Evolutionary conservation across 2,888 invertebrate genomes (phyloP), one percentile per base, ranked within the genome.

Genomic region (Fragum sueziense): DNA sequence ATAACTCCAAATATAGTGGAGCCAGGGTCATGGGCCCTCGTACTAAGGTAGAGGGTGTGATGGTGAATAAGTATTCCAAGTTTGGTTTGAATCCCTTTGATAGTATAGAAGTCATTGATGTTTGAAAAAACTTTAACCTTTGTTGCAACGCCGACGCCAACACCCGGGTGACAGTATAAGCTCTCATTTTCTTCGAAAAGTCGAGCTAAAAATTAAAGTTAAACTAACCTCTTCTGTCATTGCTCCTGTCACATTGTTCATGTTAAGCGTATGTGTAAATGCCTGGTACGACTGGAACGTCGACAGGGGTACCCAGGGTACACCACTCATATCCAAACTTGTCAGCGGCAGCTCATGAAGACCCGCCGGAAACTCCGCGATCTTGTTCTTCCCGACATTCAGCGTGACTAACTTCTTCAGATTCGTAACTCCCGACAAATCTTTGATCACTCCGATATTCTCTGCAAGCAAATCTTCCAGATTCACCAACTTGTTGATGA

Each of bases 261-360:
- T 34, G 11, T 78, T 74, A 27, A 84, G 65, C 17, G 73, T 62
- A 31, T 80, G 76, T 51, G 68, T 77, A 41, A 84, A 84, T 11
- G 79, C 81, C 29, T 70, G 65, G 69, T 70, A 77, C 1, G 82
- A 82, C 71, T 76, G 77, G 41, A 72, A 82, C 2, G 72, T 77
- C 17, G 86, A 62, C 29, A 85, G 57, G 14, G 84, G 80, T 17
- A 90, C 82, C 87, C 91, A 88, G 7, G 89, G 88, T 2, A 91
- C 81, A 68, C 91, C 91, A 37, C 89, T 87, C 73, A 91, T 78
- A 62, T 89, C 82, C 29, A 91, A 80, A 3, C 77, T 74, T 11
- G 75, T 77, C 74, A 91, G 80, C 14, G 79, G 71, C 11, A 88
- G 80, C 11, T 76, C 72, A 17, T 80, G 75, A 7, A 90, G 51